phyloP scores from a whole-genome alignment of 2,888 invertebrate genomes.

The Drosophila lutescens region DNA sequence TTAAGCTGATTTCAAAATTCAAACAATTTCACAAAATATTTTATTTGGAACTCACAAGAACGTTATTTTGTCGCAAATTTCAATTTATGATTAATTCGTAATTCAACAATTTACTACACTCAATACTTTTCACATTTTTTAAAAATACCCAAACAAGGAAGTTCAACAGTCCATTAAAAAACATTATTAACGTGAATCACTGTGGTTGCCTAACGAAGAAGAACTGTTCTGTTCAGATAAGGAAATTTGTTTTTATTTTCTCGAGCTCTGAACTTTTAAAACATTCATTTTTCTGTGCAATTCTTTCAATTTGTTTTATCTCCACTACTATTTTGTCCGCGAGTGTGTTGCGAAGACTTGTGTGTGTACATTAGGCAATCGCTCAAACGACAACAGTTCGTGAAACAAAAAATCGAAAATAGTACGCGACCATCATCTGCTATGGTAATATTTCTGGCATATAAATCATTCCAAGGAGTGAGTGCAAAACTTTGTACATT shows the following conservation, averaged over 20 bases:
- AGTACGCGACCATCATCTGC: constrained; percentile 40
- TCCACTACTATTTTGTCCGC: constrained; percentile 8
- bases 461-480: constrained; percentile 47
- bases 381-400: constrained; percentile 46
- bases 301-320: neutral
- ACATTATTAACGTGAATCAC: too few species aligned
- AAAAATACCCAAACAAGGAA: too few species aligned
- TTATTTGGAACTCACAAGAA: too few species aligned
- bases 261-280: neutral
- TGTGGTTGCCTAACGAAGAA: too few species aligned
- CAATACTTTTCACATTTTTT: too few species aligned
- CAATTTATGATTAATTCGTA: too few species aligned
- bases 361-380: constrained; percentile 40
- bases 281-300: neutral
- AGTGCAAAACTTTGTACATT: constrained; percentile 27
- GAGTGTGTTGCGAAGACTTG: constrained; percentile 11
- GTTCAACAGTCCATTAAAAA: too few species aligned
- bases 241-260: too few species aligned
- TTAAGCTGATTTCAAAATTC: too few species aligned
- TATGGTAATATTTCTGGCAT: constrained; percentile 35
- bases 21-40: too few species aligned
- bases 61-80: too few species aligned
- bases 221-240: neutral
- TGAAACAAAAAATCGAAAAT: constrained; percentile 46
- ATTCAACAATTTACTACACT: too few species aligned